Conservation (phyloP, 2,113 vertebrate genomes). For the Procapra przewalskii region DNA sequence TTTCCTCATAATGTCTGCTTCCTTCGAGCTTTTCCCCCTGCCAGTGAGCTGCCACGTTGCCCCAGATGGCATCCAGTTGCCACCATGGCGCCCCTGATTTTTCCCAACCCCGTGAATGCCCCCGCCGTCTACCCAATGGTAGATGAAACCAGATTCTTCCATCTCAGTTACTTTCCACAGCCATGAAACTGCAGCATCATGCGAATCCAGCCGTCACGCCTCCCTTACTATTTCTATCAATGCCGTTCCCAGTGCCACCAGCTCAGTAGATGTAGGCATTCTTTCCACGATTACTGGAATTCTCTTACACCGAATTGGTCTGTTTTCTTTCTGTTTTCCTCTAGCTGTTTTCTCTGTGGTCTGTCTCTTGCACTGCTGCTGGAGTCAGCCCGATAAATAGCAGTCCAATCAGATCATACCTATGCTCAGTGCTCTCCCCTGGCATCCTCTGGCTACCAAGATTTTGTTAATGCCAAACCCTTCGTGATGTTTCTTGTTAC, state of each 20-base stretch:
- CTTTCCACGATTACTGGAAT: background rate
- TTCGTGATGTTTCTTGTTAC: background rate
- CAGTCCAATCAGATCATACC: background rate
- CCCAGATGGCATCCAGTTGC: background rate
- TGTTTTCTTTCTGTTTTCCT: background rate
- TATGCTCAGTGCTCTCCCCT: background rate
- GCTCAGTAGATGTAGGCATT: background rate
- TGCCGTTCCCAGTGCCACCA: background rate
- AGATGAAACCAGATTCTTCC: background rate
- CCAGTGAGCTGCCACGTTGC: background rate
- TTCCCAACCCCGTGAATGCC: background rate
- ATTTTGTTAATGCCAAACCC: background rate
- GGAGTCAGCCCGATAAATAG: background rate
- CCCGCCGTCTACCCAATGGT: background rate
- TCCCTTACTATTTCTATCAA: background rate
- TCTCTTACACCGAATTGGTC: background rate
- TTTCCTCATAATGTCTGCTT: background rate
- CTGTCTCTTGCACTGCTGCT: background rate
- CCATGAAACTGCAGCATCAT: too few relatives aligned
- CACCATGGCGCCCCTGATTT: background rate
- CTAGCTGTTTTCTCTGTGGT: background rate
- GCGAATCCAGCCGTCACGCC: too few relatives aligned
- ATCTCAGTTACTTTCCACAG: background rate
- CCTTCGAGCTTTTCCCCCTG: background rate
- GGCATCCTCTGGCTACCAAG: background rate